phyloP scores from a whole-genome alignment of 2,888 invertebrate genomes.

The Myopa testacea region DNA sequence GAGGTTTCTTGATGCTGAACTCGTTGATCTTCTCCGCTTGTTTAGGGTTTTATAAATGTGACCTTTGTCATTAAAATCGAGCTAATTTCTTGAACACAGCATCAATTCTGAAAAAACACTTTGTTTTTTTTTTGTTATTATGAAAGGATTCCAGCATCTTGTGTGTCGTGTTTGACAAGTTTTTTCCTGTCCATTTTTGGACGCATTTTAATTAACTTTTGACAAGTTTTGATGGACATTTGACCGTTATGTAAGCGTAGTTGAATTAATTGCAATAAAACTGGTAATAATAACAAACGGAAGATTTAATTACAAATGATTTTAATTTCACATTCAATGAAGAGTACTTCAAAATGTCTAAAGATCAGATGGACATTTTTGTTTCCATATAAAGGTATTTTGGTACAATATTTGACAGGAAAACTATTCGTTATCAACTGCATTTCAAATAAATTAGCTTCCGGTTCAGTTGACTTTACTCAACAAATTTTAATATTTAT shows the following conservation, averaged over 20 bases:
- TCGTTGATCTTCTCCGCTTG: conserved; percentile 24
- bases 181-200: conserved; percentile 16
- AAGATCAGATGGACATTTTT: not conserved
- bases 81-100: not conserved
- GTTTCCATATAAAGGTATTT: too few relatives aligned
- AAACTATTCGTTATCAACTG: not conserved
- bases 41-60: conserved; percentile 7
- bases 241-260: conserved; percentile 54
- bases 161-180: conserved; percentile 27
- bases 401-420: too few relatives aligned
- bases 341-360: not conserved
- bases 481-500: not conserved
- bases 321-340: not conserved
- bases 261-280: not conserved
- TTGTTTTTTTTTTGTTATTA: conserved; percentile 1
- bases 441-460: not conserved
- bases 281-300: not conserved
- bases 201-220: conserved; percentile 33
- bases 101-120: not conserved
- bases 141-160: conserved; percentile 22
- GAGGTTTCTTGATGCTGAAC: conserved; percentile 20
- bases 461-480: not conserved
- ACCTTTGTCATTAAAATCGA: conserved; percentile 11
- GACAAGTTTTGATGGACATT: conserved; percentile 51
- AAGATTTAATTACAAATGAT: not conserved